Conservation (phyloP, 2,888 invertebrate genomes). For the Molanna angustata region DNA sequence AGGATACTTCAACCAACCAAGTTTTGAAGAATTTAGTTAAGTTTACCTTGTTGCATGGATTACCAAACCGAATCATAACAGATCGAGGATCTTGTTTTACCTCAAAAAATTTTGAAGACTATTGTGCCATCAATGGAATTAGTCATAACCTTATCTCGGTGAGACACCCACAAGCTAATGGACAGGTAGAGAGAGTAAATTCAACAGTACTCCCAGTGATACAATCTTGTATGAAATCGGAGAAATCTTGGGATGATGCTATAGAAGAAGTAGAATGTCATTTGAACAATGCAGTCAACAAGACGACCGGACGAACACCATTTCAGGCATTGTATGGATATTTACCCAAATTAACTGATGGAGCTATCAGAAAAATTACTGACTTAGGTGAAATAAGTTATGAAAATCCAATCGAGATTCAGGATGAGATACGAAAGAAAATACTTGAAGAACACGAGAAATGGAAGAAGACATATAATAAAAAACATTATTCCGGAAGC, state of each 20-base stretch:
- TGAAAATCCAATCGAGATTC: neutral
- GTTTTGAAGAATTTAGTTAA: neutral
- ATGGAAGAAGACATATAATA: neutral
- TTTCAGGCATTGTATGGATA: neutral
- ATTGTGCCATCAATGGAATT: neutral
- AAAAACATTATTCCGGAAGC: neutral
- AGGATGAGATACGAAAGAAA: neutral
- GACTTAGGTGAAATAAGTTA: neutral
- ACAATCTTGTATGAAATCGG: neutral
- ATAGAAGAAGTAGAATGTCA: neutral
- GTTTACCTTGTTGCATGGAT: neutral
- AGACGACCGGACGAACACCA: neutral
- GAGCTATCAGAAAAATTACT: neutral
- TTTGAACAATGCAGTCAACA: neutral
- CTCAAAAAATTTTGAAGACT: neutral
- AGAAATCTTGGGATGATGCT: neutral
- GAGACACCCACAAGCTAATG: constrained; percentile 3
- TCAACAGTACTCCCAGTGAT: neutral
- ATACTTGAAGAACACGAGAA: neutral
- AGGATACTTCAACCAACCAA: neutral
- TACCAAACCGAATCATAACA: neutral
- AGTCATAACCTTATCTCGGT: neutral
- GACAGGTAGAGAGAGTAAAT: neutral
- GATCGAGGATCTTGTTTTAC: constrained; percentile 1
- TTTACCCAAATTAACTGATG: neutral